Evolutionary conservation across 2,888 invertebrate species (phyloP), one percentile per base, ranked within the genome.

Genomic region (Acrobeloides nanus): DNA sequence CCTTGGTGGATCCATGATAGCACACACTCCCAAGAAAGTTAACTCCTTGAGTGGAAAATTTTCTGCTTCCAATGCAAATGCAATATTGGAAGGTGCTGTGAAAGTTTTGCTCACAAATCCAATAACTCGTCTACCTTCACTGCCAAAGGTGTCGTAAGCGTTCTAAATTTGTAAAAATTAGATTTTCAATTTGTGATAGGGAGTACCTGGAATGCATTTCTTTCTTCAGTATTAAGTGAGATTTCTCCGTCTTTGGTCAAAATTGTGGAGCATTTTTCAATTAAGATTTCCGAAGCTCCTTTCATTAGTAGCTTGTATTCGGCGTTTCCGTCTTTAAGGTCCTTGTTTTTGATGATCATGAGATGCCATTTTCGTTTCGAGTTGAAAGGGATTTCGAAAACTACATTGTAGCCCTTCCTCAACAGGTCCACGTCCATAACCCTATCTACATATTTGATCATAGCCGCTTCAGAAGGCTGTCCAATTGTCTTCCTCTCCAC

Each of bases 1-100:
- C 62, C 64, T 57, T 15, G 71, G 71, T 6, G 71, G 71, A 53
- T 71, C 71, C 62, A 69, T 68, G 32, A 72, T 71, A 4, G 68
- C 71, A 6, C 64, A 55, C 66, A 71, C 64, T 15, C 71, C 71
- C n/a, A 71, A 58, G 40, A 72, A 72, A 5, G 58, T 61, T 25
- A 71, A 48, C 1, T 61, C 62, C 10, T 60, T 50, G 10, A 46
- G 42, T 3, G 59, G 61, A 44, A 58, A 60, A 35, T 48, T 46
- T 24, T 49, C 57, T 12, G 53, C 48, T 20, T 46, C 37, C 1
- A 40, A 37, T 12, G 39, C 49, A 45, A 60, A 61, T 29, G 56
- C 64, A 1, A 53, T 29, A 39, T 54, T 57, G 8, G 26, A 29
- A 3, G 33, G 41, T 0, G 63, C 68, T 23, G 57, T 58, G 55